Evolutionary conservation across 1,140 invertebrate genomes (phyloP), one percentile per base, ranked within the genome.

Genomic region (Phymastichus coffea): DNA sequence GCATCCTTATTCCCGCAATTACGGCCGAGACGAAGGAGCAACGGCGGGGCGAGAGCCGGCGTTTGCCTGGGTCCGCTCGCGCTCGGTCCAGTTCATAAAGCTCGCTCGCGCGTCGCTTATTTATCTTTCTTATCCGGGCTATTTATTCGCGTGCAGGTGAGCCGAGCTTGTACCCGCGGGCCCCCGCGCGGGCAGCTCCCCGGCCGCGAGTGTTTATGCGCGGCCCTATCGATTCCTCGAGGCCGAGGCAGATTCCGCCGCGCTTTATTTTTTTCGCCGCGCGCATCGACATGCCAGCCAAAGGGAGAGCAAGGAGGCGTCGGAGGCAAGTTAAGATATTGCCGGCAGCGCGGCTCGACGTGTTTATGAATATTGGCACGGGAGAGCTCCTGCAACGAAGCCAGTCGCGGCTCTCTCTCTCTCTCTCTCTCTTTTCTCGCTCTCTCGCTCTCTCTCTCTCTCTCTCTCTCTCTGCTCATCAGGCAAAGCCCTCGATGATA

Each of bases 281-380:
- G 28, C 6, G 28, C 6, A 33, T 33, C 28, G 28, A 33, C 6
- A 33, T 12, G 12, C 28, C 6, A 33, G 28, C 12, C 6, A 33
- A 12, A 33, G 28, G 12, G 28, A 33, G 28, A 33, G 28, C 6
- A 63, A 62, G 52, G 38, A 55, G 41, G 59, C n/a, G n/a, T n/a
- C n/a, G n/a, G n/a, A n/a, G n/a, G n/a, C 41, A 63, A 68, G 70
- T 61, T 71, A 70, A 72, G 70, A 72, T 71, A 72, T 70, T 66
- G 67, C 67, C 68, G 65, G 28, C 28, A 33, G 28, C 28, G 28
- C 28, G 28, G 28, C 65, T 63, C 62, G 70, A 74, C 70, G 72
- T 72, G 68, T 74, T 74, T 74, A 74, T 74, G 72, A 74, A 72
- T 72, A 74, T 74, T 72, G 72, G 72, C 70, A 66, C 58, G 64